phyloP scores from a whole-genome alignment of 2,797 vertebrate species.

The Syngnathus acus region DNA sequence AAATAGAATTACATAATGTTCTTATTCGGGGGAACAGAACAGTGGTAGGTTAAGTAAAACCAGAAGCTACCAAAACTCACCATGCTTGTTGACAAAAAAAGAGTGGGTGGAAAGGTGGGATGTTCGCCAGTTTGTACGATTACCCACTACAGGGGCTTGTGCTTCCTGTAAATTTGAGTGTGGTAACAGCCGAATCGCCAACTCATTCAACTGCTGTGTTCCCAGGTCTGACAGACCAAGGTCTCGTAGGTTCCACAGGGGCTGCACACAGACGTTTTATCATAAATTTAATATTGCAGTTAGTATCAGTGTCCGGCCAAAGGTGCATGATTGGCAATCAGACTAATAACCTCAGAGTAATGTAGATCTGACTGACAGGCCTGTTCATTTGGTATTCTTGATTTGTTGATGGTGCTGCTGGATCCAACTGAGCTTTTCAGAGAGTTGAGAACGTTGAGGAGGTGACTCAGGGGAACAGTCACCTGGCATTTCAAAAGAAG shows the following conservation, averaged over 20 bases:
- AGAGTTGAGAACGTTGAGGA: slow-evolving; percentile 89
- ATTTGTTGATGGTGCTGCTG: slow-evolving; percentile 60
- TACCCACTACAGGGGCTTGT: slow-evolving; percentile 8
- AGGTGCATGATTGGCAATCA: neutral
- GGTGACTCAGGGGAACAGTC: slow-evolving; percentile 91
- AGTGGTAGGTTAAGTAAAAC: neutral
- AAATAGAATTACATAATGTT: neutral
- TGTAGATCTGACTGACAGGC: slow-evolving; percentile 68
- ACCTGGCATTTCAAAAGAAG: slow-evolving; percentile 64
- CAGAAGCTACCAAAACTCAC: slow-evolving; percentile 52
- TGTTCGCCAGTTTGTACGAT: slow-evolving; percentile 73
- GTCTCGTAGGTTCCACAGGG: slow-evolving; percentile 76
- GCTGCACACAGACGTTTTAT: slow-evolving; percentile 49
- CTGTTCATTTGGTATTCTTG: slow-evolving; percentile 64
- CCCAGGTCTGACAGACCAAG: slow-evolving; percentile 85
- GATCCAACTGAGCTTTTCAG: slow-evolving; percentile 74
- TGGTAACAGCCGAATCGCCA: slow-evolving; percentile 76
- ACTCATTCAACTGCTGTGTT: slow-evolving; percentile 72
- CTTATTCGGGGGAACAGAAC: neutral
- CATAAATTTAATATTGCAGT: neutral
- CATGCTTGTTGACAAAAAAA: slow-evolving; percentile 93
- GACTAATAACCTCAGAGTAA: slow-evolving; percentile 72
- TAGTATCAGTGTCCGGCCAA: neutral
- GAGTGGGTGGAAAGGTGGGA: slow-evolving; percentile 84
- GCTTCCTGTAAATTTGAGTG: slow-evolving; percentile 53